Base-by-base conservation (phyloP, 2,797 vertebrate genomes). In the Pipistrellus nathusii region DNA sequence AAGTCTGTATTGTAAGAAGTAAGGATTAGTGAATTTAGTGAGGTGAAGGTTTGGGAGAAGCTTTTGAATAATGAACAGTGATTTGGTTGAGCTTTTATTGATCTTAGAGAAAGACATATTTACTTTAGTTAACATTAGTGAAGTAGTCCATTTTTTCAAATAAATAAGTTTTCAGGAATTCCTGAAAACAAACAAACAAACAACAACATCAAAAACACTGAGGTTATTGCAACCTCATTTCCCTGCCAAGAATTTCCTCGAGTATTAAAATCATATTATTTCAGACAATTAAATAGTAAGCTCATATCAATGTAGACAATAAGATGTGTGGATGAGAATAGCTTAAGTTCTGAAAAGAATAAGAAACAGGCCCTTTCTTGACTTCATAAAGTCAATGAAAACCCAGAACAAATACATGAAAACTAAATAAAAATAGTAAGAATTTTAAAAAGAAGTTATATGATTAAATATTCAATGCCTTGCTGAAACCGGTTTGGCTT, bases 391-490 rank as follows among this genome's bases (percentile, higher is more conserved):
- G 44, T 68, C 68, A 64, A 81, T 85, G 41, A 85, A 92, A 78
- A 90, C 8, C 7, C 9, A 44, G 87, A 82, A 57, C 30, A 92
- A 94, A 62, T 1, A 44, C 6, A 91, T 15, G 23, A 35, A 80
- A 92, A 62, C 0, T 25, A 83, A 93, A 80, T 80, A 71, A 78
- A 73, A 95, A 41, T 48, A 46, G 8, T 82, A 88, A 57, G 76
- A 75, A 59, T 27, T 15, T 30, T 66, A 44, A 4, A 85, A 88
- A 75, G 21, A 10, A 72, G 66, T 77, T 59, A 18, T 11, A 53
- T 59, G 17, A 48, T 57, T 77, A 80, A 90, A 35, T 94, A 76
- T 91, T 93, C 84, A 93, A 44, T 89, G 23, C 38, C 38, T 41
- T 41, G 38, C 38, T 38, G 38, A 38, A 38, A 38, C 38, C 38